Evolutionary conservation across 2,888 invertebrate genomes (phyloP).

Genomic region (Automeris io): DNA sequence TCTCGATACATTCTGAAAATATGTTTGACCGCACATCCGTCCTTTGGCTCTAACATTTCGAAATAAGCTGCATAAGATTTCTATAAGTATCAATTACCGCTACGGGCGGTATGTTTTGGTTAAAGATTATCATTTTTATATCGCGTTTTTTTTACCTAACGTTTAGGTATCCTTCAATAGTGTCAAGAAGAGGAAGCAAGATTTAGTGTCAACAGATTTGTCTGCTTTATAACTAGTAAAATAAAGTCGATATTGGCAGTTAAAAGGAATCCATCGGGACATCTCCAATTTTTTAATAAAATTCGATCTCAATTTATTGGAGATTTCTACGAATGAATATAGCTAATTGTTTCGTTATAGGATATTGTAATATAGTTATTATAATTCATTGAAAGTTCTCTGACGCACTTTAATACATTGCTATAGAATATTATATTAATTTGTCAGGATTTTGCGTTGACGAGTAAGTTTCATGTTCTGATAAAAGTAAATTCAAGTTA

Average conservation of each 20-base stretch:
- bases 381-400: too few relatives aligned
- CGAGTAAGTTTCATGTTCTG: background rate
- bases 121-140: too few relatives aligned
- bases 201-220: too few relatives aligned
- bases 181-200: too few relatives aligned
- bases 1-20: background rate
- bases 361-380: background rate
- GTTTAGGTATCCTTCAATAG: too few relatives aligned
- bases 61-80: too few relatives aligned
- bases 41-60: background rate
- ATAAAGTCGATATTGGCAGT: too few relatives aligned
- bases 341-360: slow-evolving; percentile 6
- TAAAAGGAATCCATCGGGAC: background rate
- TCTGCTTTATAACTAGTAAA: too few relatives aligned
- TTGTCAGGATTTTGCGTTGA: background rate
- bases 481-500: slow-evolving; percentile 23
- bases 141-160: too few relatives aligned
- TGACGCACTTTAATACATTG: background rate
- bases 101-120: too few relatives aligned
- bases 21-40: background rate
- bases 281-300: background rate
- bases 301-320: slow-evolving; percentile 1
- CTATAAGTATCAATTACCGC: too few relatives aligned
- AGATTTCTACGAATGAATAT: background rate
- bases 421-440: background rate